Conservation (phyloP, 2,113 vertebrate species). For the Macroglossus sobrinus region DNA sequence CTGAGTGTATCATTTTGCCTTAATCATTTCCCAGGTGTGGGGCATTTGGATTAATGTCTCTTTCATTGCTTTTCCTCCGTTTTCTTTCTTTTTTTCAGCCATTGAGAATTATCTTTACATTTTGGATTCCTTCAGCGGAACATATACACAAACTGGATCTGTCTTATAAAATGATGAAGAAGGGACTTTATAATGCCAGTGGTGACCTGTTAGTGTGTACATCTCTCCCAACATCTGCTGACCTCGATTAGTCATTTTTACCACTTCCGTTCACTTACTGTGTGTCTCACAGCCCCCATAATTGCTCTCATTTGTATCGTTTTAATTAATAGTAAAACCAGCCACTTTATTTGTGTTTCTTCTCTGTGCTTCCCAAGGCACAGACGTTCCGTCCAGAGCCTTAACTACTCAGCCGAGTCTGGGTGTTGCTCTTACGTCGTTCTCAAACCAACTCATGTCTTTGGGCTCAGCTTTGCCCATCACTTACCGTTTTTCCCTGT, state of each 20-base stretch:
- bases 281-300: fast-evolving
- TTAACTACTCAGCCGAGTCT: background rate
- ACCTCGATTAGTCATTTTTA: background rate
- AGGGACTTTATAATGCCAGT: background rate
- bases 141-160: background rate
- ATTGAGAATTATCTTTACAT: background rate
- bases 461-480: background rate
- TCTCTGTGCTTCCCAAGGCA: background rate
- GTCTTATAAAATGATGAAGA: background rate
- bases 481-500: background rate
- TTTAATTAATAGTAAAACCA: background rate
- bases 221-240: background rate
- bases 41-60: background rate
- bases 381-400: background rate
- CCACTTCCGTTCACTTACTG: background rate
- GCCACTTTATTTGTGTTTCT: background rate
- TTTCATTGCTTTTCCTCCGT: background rate
- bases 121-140: background rate
- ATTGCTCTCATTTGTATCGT: background rate
- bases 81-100: background rate
- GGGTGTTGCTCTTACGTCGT: background rate
- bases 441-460: background rate
- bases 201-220: fast-evolving
- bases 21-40: background rate
- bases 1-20: background rate